phyloP scores from a whole-genome alignment of 1,140 invertebrate species.

The Myzus persicae region DNA sequence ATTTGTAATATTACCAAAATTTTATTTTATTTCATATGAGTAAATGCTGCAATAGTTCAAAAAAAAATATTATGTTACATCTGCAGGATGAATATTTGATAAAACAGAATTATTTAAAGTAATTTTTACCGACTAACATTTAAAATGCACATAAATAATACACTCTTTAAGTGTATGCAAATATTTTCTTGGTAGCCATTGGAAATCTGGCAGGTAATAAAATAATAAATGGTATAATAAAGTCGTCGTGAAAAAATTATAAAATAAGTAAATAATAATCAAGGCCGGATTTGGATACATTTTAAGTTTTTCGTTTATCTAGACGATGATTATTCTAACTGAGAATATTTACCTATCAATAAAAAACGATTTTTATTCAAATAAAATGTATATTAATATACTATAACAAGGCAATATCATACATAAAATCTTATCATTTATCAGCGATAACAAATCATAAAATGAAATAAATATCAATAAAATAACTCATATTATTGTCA shows the following conservation, averaged over 20 bases:
- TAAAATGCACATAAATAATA: background rate
- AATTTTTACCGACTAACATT: background rate
- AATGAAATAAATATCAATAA: no score
- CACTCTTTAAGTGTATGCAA: background rate
- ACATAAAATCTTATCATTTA: background rate
- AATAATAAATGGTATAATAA: no score
- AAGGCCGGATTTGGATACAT: background rate
- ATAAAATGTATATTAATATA: no score
- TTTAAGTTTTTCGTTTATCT: background rate
- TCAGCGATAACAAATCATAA: background rate
- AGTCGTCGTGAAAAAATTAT: background rate
- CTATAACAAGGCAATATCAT: background rate
- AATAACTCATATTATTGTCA: background rate
- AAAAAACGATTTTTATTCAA: no score
- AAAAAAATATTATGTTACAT: background rate
- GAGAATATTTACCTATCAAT: no score
- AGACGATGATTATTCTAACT: background rate
- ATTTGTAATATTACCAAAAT: background rate
- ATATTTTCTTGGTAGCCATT: background rate
- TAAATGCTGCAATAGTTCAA: background rate
- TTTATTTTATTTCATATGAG: background rate
- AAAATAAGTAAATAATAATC: background rate
- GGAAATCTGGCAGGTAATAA: no score
- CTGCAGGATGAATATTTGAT: background rate
- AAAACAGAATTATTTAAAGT: background rate